Base-by-base conservation (phyloP, 1,140 invertebrate species). In the Anadara kagoshimensis region DNA sequence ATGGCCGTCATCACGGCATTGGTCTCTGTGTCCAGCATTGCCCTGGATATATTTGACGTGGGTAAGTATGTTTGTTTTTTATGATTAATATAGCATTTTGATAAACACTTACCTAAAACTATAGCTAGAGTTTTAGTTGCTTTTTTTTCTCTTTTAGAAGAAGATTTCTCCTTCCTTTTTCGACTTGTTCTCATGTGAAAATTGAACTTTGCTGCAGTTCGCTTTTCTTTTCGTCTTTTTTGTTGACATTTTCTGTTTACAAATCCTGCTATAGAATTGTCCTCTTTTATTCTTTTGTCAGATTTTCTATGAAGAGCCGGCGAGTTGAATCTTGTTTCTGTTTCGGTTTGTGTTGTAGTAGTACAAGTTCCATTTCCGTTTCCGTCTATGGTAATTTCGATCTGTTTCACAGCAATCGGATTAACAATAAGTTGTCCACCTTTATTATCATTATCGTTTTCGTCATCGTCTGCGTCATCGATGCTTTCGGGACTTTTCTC, bases 121-220 rank as follows among this genome's bases (percentile, higher is more conserved):
- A 99, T 99, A 73, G 97, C 98, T 45, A 99, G 89, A 18, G 98
- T 99, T 91, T 99, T 99, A 7, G 98, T 99, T n/a, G 98, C 98
- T 90, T 99, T 98, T 73, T 97, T 93, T 88, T 99, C 98, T 85
- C 96, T 95, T 87, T 96, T 97, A 1, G 95, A 96, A 0, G 96
- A 96, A 26, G 95, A 97, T 86, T 97, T 98, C 85, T 85, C 86
- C 75, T 86, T 86, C 20, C 83, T 74, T 81, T 85, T 87, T 71
- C 83, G 65, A 77, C 83, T 87, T 51, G 82, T 87, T 62, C 82
- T 67, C 83, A 85, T 85, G 58, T 85, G 86, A 80, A 87, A 88
- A 71, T 87, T 87, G 76, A 92, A 91, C 97, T 98, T 92, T 95
- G 98, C 88, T 94, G 85, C 83, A 36, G 77, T 82, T 68, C 85